These are phyloP conservation scores for Simalia tracyae DNA, from an alignment of 2,797 vertebrate genomes.

Conservation along the genomic window DNA sequence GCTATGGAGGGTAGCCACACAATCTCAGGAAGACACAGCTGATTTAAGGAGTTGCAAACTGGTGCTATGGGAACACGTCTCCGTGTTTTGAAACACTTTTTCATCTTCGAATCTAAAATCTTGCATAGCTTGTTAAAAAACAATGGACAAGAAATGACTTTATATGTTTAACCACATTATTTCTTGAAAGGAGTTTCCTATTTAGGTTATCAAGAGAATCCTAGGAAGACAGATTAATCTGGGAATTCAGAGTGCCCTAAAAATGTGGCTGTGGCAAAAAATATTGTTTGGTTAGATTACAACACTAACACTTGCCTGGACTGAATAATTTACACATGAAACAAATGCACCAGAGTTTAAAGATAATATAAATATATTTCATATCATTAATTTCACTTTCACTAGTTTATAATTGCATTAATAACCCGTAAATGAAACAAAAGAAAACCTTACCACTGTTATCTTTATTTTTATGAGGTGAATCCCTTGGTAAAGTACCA, in stretches of 20 bases:
- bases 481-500: slow-evolving; percentile 79
- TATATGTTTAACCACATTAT: not conserved
- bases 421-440: not conserved
- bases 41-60: not conserved
- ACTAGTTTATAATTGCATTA: not conserved
- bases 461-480: slow-evolving; percentile 86
- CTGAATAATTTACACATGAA: not conserved
- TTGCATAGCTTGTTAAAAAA: not conserved
- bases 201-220: not conserved
- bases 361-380: not conserved
- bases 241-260: not conserved
- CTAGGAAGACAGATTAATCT: not conserved
- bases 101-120: not conserved
- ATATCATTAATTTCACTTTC: not conserved
- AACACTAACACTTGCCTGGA: not conserved
- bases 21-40: not conserved
- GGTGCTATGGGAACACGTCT: not conserved
- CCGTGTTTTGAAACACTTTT: not conserved
- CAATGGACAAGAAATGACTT: not conserved
- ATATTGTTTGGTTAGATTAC: not conserved
- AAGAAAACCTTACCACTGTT: slow-evolving; percentile 67
- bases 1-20: not conserved
- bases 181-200: not conserved
- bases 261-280: not conserved
- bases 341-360: not conserved